Evolutionary conservation across 2,888 invertebrate genomes (phyloP), one percentile per base, ranked within the genome.

Genomic region (Stomorhina lunata): DNA sequence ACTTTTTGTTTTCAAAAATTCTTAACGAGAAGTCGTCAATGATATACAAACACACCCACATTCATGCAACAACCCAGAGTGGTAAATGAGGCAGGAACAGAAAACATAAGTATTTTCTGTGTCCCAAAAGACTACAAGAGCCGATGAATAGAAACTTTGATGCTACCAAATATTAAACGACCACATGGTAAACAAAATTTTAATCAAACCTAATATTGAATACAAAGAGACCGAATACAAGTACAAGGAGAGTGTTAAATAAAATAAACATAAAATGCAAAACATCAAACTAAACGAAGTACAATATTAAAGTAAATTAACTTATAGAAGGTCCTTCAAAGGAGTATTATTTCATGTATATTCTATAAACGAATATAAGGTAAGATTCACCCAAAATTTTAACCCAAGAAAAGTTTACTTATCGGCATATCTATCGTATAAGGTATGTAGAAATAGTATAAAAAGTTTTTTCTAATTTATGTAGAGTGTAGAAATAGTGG

Each of bases 141-240:
- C 27, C 9, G 27, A 37, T 22, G 12, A 40, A 22, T 5, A 37
- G 20, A 37, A 45, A 20, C 50, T 63, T 43, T 55, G 53, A 45
- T 43, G 53, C 32, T 45, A 50, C 10, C 40, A 55, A 75, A 57
- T 66, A 66, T 45, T 45, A 75, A 66, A 66, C 65, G 65, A 57
- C 75, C 75, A 61, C 76, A 76, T 76, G 76, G 59, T 37, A 76
- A 76, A 76, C 68, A 59, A 68, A 76, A 59, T 61, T 66, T 76
- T 76, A 76, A 76, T 76, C 76, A 68, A 76, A 76, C 50, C 61
- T 25, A 29, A 53, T 43, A 15, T 32, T 22, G 10, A 50, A n/a
- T 40, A 34, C 7, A 48, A 25, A 15, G 2, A 22, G 50, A 12
- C 22, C 15, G 17, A 48, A 7, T 20, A 15, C 22, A n/a, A 10